Evolutionary conservation across 2,113 vertebrate species (phyloP), one percentile per base, ranked within the genome.

Genomic region (Isichthys henryi): DNA sequence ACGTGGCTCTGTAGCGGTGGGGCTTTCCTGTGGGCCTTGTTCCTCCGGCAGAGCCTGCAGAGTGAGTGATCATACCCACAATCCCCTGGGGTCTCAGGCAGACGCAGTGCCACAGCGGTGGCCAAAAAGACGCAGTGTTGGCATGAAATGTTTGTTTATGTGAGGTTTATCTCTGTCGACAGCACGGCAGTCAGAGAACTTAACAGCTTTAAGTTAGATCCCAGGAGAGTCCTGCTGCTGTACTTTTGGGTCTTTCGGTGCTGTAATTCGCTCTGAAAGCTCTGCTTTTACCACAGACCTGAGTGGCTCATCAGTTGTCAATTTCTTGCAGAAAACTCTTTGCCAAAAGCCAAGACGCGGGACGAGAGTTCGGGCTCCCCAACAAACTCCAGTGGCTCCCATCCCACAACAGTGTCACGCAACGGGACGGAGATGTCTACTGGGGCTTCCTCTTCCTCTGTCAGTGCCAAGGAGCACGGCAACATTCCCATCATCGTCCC

Each of bases 401-500:
- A 97, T 92, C 97, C 96, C 92, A 94, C 97, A 93, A 96, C 97
- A 95, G 96, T 95, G 87, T 95, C 97, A 91, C 97, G 98, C 96
- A 99, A 99, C 48, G 97, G 98, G 94, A 95, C 95, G 91, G 98
- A 99, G 92, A 95, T 96, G 92, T 97, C 96, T 66, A 95, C 95
- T 94, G 96, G 96, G 91, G 96, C 96, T 80, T 97, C 97, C 95
- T 96, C 97, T 93, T 97, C 98, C 92, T 97, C 96, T 91, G 96
- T 97, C 74, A 95, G 97, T 94, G 96, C 94, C 58, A 99, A 97
- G 96, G 98, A 99, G 92, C 98, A 98, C 48, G 97, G 98, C 94
- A 97, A 94, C 94, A 95, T 99, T 94, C 97, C 98, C 94, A 98
- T 99, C 94, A 97, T 98, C 90, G 97, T 99, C 92, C 98, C 98